Base-by-base conservation (phyloP, 2,797 vertebrate genomes). In the Myiotriccus ornatus region DNA sequence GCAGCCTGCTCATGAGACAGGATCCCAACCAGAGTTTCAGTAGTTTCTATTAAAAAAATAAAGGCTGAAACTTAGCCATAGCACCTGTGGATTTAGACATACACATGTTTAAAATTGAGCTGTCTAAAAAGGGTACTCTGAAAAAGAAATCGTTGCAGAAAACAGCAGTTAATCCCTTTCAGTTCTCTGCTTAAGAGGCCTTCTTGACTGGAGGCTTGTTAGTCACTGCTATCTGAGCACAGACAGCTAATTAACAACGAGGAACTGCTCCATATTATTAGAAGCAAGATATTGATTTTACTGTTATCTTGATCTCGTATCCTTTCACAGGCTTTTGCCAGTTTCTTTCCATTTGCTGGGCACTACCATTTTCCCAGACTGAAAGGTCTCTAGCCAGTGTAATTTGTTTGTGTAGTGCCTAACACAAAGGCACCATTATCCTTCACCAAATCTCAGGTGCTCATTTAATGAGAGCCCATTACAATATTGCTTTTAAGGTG, bases 211-310 rank as follows among this genome's bases (percentile, higher is more conserved):
- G 28, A 87, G n/a, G 32, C 52, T 80, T 49, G 44, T 60, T 68
- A 47, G n/a, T 35, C 67, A 25, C 30, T 35, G 34, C 46, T 57
- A 14, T 46, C 69, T 68, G 34, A 76, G 73, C 65, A 70, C 23
- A 84, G 67, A 16, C n/a, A 84, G 59, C 41, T 81, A 62, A 84
- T 41, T 49, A 84, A 79, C 43, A 46, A 76, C 35, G 18, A 87
- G 34, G 17, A 77, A 87, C n/a, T 23, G 63, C 55, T 88, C 74
- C 35, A 4, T 16, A 28, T 89, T 82, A 93, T 79, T 76, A 89
- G 47, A 5, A 82, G 70, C 62, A 89, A 83, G 74, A 67, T 69
- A 89, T 39, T 96, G 89, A 92, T 94, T 91, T 90, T 91, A 79
- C 76, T 69, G 52, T 84, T 96, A 87, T 89, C 83, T 94, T 84